Evolutionary conservation across 2,113 vertebrate species (phyloP), one percentile per base, ranked within the genome.

Genomic region (Amphiprion percula): DNA sequence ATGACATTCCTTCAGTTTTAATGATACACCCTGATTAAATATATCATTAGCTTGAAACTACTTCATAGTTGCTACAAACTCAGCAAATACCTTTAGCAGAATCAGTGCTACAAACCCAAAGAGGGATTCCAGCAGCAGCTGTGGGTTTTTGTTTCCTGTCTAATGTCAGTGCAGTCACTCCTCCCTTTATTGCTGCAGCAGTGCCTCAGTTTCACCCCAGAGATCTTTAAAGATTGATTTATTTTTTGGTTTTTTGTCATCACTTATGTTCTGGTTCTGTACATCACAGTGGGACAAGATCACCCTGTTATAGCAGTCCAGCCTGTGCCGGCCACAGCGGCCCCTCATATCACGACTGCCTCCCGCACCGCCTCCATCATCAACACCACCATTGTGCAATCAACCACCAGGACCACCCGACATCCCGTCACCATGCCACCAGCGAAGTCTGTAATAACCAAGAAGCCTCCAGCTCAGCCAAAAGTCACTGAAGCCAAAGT

Each of bases 221-320:
- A 53, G 4, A 64, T 11, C 19, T 79, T 58, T 37, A 53, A 1
- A 5, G 5, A 59, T 64, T 55, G 19, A 54, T 73, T 70, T 66
- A 54, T 11, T 68, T 37, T 62, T 47, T 64, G 47, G 19, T 52
- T 52, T 44, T 4, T 3, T 50, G 49, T 68, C 26, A 61, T 75
- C 10, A 30, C 2, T 65, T 44, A 10, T 67, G 5, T 75, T 68
- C 15, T 70, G 66, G n/a, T 24, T 80, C 10, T 87, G 30, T 77
- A 10, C 61, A 14, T 82, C 61, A 49, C 84, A 95, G 94, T 93
- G 85, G 90, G 87, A 54, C 83, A 56, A 11, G 82, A 75, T 63
- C 67, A 54, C 68, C 86, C 59, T 0, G 68, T 44, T 2, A 28
- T 65, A 19, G 81, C 84, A 14, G 77, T 52, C 19, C 85, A 78